Percentiles rank a stretch among this genome's conserved stretches.
Conservation (phyloP, 2,113 vertebrate genomes). For the Panurus biarmicus region DNA sequence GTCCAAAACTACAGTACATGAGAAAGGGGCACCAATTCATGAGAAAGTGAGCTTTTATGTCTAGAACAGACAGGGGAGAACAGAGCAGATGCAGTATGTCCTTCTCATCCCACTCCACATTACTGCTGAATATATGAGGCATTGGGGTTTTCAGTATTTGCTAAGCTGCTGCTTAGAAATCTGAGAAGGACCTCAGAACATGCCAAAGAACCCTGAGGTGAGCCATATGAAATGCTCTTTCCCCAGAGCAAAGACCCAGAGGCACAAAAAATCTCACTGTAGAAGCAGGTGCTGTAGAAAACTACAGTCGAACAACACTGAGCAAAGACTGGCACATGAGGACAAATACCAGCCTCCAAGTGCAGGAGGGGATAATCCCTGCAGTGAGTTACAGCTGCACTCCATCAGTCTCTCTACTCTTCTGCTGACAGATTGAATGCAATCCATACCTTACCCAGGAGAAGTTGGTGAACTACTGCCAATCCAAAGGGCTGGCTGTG, state of each 20-base stretch:
- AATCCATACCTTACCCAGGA: slow-evolving; percentile 91
- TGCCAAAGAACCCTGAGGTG: not conserved
- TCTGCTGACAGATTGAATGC: slow-evolving; percentile 78
- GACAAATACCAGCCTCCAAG: not conserved
- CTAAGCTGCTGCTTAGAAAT: not conserved
- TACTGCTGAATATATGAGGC: not conserved
- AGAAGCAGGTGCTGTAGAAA: not conserved
- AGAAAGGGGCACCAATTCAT: not conserved
- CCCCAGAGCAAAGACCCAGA: not conserved
- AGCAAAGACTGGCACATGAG: not conserved
- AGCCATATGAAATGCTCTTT: not conserved
- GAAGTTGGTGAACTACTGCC: slow-evolving; percentile 84
- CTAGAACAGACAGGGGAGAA: not conserved
- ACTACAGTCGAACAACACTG: not conserved
- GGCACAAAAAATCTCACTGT: not conserved
- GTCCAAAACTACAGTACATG: not conserved
- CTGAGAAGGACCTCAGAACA: not conserved
- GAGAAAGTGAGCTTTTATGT: not conserved
- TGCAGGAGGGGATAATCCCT: not conserved
- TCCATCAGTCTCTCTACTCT: not conserved
- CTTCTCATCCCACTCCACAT: not conserved
- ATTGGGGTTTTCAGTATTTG: not conserved
- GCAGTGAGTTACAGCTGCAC: not conserved
- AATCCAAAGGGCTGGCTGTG: slow-evolving; percentile 83
- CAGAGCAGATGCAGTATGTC: not conserved